Percentiles rank a stretch among this genome's conserved stretches.
Evolutionary conservation across 1,140 invertebrate species (phyloP).

Genomic region (Apis florea): DNA sequence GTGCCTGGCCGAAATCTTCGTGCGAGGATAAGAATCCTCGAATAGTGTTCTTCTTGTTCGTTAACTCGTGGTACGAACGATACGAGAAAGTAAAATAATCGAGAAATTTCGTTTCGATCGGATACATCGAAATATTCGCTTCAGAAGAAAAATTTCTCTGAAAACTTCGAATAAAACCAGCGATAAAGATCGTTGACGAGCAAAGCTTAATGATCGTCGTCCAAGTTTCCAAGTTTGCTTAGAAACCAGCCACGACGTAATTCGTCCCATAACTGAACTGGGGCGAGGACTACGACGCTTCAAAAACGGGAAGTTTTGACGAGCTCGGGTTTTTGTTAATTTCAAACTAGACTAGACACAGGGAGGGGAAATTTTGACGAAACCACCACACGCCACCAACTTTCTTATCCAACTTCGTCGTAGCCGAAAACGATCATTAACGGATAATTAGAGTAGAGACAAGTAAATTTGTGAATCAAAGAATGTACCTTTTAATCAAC

Average conservation of each 20-base stretch:
- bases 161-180: background rate
- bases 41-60: too few species aligned
- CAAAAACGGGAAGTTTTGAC: slow-evolving; percentile 12
- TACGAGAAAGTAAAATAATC: too few species aligned
- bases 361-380: background rate
- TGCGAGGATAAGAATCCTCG: background rate
- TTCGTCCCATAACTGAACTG: slow-evolving; percentile 3
- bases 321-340: background rate
- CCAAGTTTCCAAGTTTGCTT: slow-evolving; percentile 29
- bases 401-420: background rate
- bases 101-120: background rate
- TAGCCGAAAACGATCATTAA: background rate
- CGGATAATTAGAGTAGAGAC: slow-evolving; percentile 2
- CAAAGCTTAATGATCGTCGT: slow-evolving; percentile 18
- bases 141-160: background rate
- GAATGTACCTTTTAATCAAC: background rate
- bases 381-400: background rate
- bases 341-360: background rate
- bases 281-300: background rate
- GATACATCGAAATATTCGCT: too few species aligned
- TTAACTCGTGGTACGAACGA: too few species aligned
- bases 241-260: background rate
- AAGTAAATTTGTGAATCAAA: background rate
- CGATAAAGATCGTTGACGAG: slow-evolving; percentile 20
- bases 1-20: background rate